Evolutionary conservation across 2,113 vertebrate species (phyloP), one percentile per base, ranked within the genome.

Genomic region (Chunga burmeisteri): DNA sequence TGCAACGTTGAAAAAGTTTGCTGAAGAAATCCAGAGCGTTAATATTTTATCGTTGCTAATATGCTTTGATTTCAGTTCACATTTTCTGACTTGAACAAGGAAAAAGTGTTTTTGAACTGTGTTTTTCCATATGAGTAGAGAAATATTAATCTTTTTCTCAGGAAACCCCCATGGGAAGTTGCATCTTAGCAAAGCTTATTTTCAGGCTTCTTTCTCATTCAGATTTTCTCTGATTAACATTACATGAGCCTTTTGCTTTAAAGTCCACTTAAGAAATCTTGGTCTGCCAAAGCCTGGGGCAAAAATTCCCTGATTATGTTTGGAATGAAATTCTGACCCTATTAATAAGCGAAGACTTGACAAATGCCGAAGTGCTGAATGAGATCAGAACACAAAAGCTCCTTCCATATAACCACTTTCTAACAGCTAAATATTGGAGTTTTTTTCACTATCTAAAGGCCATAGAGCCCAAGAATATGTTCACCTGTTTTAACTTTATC

Each of bases 1-100:
- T 88, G 18, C 52, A 92, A 47, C 9, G 16, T 50, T 84, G 62
- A 47, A 92, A 86, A 88, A 53, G 72, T 74, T 95, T 71, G 55
- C 70, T 46, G 40, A 92, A 86, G 72, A 81, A 93, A 88, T 93
- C 17, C 67, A 81, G 68, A 81, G 8, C 19, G 63, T 96, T 83
- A 92, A 92, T 96, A 86, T 86, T 95, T 93, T 81, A 93, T 81
- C 63, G 67, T 42, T 70, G n/a, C 38, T 90, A 92, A 96, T 93
- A 67, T 4, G 1, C 82, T 90, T 94, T 81, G 55, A 68, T 90
- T 96, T 92, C 75, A 55, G 72, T 65, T 81, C 68, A 84, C 15
- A 5, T 81, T 81, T 88, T 81, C 29, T 25, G 81, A 66, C n/a
- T 58, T 7, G 2, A 71, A 40, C 26, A 66, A 66, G 55, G 38